Percentiles rank a stretch among this genome's conserved stretches.
phyloP scores from a whole-genome alignment of 2,888 invertebrate species.

The Lochmaea capreae region DNA sequence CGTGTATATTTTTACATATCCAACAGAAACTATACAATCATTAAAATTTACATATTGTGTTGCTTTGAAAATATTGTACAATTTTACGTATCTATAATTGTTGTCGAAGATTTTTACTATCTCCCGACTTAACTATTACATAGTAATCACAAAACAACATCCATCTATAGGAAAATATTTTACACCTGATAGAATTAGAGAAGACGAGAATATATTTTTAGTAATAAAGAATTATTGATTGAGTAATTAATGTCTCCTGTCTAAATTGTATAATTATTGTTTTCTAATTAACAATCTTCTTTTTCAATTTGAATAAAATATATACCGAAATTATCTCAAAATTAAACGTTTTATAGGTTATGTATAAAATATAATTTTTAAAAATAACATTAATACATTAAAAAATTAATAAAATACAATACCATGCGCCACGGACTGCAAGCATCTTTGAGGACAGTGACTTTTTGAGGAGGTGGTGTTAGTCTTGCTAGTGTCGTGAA shows the following conservation, averaged over 20 bases:
- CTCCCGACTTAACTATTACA: constrained; percentile 54
- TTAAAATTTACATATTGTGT: constrained; percentile 57
- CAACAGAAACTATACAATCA: constrained; percentile 55
- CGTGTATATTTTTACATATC: constrained; percentile 60
- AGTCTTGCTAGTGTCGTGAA: no score
- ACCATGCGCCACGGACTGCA: no score
- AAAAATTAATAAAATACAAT: no score
- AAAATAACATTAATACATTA: no score
- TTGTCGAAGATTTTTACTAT: constrained; percentile 51
- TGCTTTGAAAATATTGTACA: constrained; percentile 64
- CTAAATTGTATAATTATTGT: not conserved
- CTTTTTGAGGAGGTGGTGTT: no score
- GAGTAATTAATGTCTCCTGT: constrained; percentile 21
- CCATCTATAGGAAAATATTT: constrained; percentile 61
- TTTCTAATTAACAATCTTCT: no score
- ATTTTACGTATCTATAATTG: constrained; percentile 65
- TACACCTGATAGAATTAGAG: constrained; percentile 58
- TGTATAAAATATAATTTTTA: no score
- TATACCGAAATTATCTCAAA: no score
- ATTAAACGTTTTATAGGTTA: no score
- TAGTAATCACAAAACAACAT: constrained; percentile 62
- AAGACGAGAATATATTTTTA: constrained; percentile 41
- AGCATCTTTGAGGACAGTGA: no score
- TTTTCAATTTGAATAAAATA: no score
- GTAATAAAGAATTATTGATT: constrained; percentile 18